Conservation (phyloP, 1,140 invertebrate genomes). For the Hypsibius dujardini region DNA sequence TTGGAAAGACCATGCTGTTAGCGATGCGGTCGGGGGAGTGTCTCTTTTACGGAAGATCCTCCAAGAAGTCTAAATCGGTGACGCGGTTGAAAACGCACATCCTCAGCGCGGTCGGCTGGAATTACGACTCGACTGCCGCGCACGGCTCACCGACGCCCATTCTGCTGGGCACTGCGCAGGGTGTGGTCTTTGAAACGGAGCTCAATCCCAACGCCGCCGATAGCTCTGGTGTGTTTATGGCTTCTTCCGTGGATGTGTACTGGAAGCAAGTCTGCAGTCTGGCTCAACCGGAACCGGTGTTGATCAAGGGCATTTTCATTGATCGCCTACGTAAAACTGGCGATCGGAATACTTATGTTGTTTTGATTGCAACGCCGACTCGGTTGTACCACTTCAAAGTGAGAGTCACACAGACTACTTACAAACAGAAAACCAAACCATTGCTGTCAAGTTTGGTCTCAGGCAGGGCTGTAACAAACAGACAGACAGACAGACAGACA, state of each 20-base stretch:
- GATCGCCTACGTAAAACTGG: background rate
- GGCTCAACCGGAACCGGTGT: constrained; percentile 1
- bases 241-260: constrained; percentile 16
- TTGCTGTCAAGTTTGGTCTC: too few relatives aligned
- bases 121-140: constrained; percentile 16
- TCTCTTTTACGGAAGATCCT: constrained; percentile 12
- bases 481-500: too few relatives aligned
- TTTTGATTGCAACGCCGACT: background rate
- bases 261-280: constrained; percentile 21
- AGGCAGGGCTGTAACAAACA: too few relatives aligned
- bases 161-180: constrained; percentile 18
- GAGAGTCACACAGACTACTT: too few relatives aligned
- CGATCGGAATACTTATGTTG: background rate
- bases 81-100: constrained; percentile 16
- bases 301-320: background rate
- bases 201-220: constrained; percentile 17
- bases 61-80: constrained; percentile 17
- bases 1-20: constrained; percentile 18
- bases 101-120: constrained; percentile 19
- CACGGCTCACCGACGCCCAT: constrained; percentile 4
- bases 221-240: constrained; percentile 17
- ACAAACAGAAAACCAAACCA: too few relatives aligned
- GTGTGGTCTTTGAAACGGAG: constrained; percentile 20
- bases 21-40: background rate
- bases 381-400: constrained; percentile 9